Evolutionary conservation across 2,797 vertebrate species (phyloP).

Genomic region (Spinus pinus): DNA sequence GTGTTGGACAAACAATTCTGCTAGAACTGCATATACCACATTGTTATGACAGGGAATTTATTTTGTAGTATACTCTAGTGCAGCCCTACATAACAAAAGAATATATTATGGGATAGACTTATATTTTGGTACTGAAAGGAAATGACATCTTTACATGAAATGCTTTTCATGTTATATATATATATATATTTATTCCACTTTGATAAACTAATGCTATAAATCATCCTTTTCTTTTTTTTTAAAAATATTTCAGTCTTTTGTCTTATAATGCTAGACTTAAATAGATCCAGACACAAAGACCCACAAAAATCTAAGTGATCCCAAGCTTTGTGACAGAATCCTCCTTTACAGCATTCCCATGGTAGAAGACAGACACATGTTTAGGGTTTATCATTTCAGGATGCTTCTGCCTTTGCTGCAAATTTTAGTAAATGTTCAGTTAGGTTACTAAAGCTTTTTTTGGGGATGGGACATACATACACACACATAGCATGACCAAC

Average conservation of each 20-base stretch:
- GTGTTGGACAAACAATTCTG: slow-evolving; percentile 39
- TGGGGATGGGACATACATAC: too few relatives aligned
- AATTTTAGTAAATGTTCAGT: neutral
- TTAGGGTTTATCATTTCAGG: neutral
- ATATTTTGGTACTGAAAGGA: slow-evolving; percentile 10
- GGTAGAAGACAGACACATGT: neutral
- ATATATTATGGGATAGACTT: slow-evolving; percentile 12
- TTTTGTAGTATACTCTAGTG: slow-evolving; percentile 7
- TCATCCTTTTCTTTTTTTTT: neutral
- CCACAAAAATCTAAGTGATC: neutral
- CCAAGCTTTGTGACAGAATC: neutral
- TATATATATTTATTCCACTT: slow-evolving; percentile 16
- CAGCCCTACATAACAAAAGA: slow-evolving; percentile 37
- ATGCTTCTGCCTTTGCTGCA: neutral
- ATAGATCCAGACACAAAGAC: slow-evolving; percentile 27
- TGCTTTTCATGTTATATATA: slow-evolving; percentile 19
- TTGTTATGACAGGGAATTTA: slow-evolving; percentile 49
- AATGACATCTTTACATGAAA: neutral
- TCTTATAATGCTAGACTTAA: slow-evolving; percentile 41
- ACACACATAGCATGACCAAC: neutral
- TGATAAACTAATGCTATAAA: slow-evolving; percentile 50
- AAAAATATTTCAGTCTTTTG: neutral
- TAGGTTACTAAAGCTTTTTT: neutral
- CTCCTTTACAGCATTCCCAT: neutral
- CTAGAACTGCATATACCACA: slow-evolving; percentile 29